These are phyloP conservation scores for Macaria liturata DNA, from an alignment of 2,888 invertebrate genomes.

Conservation along the genomic window DNA sequence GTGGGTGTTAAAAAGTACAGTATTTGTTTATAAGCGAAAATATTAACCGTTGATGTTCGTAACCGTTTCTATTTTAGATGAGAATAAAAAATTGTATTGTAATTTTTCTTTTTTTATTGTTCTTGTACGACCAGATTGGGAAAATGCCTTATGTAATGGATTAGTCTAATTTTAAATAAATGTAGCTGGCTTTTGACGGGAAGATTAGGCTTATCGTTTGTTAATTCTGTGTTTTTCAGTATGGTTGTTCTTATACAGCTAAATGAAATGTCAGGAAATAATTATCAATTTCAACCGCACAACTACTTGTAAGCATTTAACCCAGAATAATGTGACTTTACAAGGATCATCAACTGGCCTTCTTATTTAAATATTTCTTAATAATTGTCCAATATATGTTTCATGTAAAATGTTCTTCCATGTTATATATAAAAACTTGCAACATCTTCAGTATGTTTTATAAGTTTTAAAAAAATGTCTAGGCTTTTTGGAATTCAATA, in stretches of 20 bases:
- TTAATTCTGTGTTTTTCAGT: too few relatives aligned
- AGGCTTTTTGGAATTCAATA: too few relatives aligned
- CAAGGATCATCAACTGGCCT: too few relatives aligned
- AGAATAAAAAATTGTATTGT: conserved; percentile 6
- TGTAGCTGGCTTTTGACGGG: background rate
- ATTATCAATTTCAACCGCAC: conserved; percentile 63
- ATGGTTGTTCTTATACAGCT: too few relatives aligned
- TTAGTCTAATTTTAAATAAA: conserved; percentile 2
- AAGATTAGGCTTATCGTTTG: too few relatives aligned
- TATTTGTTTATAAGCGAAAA: conserved; percentile 56
- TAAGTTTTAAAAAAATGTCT: too few relatives aligned
- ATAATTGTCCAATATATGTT: too few relatives aligned
- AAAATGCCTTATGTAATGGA: conserved; percentile 17
- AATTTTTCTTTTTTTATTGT: conserved; percentile 20
- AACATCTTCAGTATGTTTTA: too few relatives aligned
- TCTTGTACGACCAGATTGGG: conserved; percentile 6
- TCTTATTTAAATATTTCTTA: too few relatives aligned
- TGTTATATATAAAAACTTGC: too few relatives aligned
- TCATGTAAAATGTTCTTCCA: too few relatives aligned
- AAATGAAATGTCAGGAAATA: too few relatives aligned
- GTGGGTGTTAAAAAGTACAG: conserved; percentile 62
- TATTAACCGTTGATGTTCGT: conserved; percentile 48
- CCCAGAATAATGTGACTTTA: conserved; percentile 32
- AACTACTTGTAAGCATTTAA: conserved; percentile 57
- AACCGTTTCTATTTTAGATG: conserved; percentile 37